Percentiles rank a stretch among this genome's conserved stretches.
These are phyloP conservation scores for Caenorhabditis sp. DNA, from an alignment of 2,888 invertebrate species.

Conservation along the genomic window DNA sequence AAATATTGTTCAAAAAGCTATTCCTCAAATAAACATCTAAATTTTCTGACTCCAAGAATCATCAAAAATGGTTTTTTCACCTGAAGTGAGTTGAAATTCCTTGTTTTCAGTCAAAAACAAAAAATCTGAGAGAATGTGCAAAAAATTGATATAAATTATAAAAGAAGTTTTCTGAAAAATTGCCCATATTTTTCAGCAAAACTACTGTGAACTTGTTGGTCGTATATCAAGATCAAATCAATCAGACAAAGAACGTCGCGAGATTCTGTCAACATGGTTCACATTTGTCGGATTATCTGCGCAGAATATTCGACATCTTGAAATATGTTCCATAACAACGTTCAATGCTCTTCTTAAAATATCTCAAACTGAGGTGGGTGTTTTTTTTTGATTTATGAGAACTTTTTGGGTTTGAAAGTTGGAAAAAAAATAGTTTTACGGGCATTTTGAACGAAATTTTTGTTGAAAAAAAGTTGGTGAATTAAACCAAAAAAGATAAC, in stretches of 20 bases:
- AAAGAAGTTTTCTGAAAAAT: too few species aligned
- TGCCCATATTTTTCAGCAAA: neutral
- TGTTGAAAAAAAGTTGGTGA: too few species aligned
- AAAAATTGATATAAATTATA: too few species aligned
- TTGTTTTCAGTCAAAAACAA: constrained; percentile 1
- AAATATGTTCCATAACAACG: constrained; percentile 42
- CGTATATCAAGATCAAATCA: constrained; percentile 11
- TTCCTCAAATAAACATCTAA: too few species aligned
- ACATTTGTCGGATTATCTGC: constrained; percentile 41
- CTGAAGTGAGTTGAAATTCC: neutral
- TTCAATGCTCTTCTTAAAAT: constrained; percentile 35
- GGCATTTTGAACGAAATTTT: too few species aligned
- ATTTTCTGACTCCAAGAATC: too few species aligned
- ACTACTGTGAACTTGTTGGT: constrained; percentile 11
- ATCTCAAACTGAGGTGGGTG: constrained; percentile 37
- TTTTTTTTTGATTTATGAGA: neutral
- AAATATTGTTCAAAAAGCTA: too few species aligned
- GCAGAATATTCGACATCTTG: constrained; percentile 48
- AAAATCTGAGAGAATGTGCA: too few species aligned
- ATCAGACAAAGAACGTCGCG: constrained; percentile 26
- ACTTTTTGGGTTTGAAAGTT: too few species aligned
- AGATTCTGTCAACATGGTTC: constrained; percentile 36
- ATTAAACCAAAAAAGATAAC: too few species aligned
- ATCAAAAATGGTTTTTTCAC: neutral
- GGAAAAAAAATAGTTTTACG: too few species aligned